Evolutionary conservation across 2,797 vertebrate species (phyloP).

Genomic region (Sphenodon punctatus): DNA sequence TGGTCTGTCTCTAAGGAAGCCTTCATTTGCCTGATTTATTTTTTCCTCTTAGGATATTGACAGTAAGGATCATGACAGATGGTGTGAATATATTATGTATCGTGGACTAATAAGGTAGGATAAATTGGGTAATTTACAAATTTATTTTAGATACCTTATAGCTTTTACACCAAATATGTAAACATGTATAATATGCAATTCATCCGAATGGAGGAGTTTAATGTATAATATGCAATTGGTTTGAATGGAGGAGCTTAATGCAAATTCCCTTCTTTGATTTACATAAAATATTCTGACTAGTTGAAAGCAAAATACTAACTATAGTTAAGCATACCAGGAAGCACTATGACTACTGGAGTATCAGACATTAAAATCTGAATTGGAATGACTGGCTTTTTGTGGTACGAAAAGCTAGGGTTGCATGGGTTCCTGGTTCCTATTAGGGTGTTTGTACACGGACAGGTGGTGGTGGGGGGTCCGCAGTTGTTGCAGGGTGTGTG

Average conservation of each 20-base stretch:
- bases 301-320: neutral
- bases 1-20: neutral
- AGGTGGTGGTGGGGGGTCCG: no score
- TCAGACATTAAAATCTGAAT: neutral
- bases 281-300: neutral
- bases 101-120: conserved; percentile 75
- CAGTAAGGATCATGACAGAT: conserved; percentile 71
- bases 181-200: neutral
- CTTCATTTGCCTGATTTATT: neutral
- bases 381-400: neutral
- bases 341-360: no score
- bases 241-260: no score
- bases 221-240: no score
- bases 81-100: conserved; percentile 81
- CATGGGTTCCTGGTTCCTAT: no score
- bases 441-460: no score
- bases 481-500: no score
- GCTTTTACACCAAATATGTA: no score
- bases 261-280: neutral
- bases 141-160: neutral
- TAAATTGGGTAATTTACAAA: neutral
- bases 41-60: conserved; percentile 71
- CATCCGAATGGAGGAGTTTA: neutral
- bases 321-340: neutral
- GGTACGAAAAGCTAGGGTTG: no score